These are phyloP conservation scores for Conger conger DNA, from an alignment of 2,113 vertebrate species.

Conservation along the genomic window DNA sequence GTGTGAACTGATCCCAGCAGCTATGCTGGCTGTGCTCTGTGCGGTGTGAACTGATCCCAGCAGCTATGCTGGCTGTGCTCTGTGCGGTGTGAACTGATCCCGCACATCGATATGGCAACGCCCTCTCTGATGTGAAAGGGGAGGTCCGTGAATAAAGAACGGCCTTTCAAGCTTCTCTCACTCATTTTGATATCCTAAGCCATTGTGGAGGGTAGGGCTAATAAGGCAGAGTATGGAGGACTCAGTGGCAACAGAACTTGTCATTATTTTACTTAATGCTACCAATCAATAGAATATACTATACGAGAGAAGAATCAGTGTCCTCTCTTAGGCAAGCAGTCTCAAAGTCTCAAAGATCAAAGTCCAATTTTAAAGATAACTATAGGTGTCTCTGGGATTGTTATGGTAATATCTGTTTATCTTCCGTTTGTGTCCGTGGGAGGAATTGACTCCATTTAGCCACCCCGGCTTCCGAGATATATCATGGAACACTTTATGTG, in stretches of 20 bases:
- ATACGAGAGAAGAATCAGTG: neutral
- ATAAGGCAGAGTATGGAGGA: neutral
- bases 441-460: neutral
- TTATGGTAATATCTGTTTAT: neutral
- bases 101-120: no score
- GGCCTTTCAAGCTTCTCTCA: neutral
- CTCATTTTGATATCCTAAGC: neutral
- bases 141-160: neutral
- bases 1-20: no score
- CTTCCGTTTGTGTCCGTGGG: neutral
- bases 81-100: no score
- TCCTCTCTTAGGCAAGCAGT: neutral
- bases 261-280: neutral
- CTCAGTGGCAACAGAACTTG: neutral
- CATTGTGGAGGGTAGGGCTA: neutral
- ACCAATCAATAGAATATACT: neutral
- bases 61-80: no score
- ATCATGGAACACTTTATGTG: neutral
- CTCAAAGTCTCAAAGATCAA: slow-evolving; percentile 3
- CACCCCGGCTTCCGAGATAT: neutral
- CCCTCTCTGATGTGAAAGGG: no score
- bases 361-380: neutral
- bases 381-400: neutral
- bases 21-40: no score
- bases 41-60: no score